These are phyloP conservation scores for Asteroscopus sphinx DNA, from an alignment of 2,888 invertebrate genomes.

Conservation along the genomic window DNA sequence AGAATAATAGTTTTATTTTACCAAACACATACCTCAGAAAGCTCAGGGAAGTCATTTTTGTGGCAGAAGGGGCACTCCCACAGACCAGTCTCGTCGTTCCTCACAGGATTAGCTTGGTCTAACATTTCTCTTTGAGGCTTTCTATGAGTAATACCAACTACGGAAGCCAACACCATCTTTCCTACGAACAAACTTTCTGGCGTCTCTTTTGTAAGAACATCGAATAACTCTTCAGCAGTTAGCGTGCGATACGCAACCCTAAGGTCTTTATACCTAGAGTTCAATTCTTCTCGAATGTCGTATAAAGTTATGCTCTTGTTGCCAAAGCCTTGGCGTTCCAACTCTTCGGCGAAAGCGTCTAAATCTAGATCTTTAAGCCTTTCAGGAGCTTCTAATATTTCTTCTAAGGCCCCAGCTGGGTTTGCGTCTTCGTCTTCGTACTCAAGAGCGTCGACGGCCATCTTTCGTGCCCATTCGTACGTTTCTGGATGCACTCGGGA, in stretches of 20 bases:
- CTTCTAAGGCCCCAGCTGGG: constrained; percentile 98
- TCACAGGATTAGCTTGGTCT: constrained; percentile 98
- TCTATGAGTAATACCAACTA: constrained; percentile 95
- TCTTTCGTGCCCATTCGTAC: constrained; percentile 99
- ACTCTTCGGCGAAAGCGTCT: constrained; percentile 99
- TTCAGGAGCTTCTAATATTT: constrained; percentile 98
- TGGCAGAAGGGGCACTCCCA: constrained; percentile 99
- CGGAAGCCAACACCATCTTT: constrained; percentile 95
- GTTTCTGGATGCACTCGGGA: constrained; percentile 99
- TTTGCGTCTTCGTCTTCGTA: constrained; percentile 99
- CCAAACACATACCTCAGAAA: constrained; percentile 92
- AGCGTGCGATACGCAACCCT: constrained; percentile 94
- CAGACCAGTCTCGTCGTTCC: constrained; percentile 97
- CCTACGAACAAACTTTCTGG: constrained; percentile 97
- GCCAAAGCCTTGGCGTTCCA: constrained; percentile 97
- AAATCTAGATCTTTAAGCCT: constrained; percentile 98
- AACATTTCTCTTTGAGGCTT: constrained; percentile 98
- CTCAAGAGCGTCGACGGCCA: constrained; percentile 99
- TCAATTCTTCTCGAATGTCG: constrained; percentile 98
- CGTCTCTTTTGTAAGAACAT: constrained; percentile 98
- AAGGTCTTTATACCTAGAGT: constrained; percentile 97
- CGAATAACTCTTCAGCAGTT: constrained; percentile 96
- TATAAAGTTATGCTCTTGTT: constrained; percentile 98
- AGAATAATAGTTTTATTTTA: too few species aligned
- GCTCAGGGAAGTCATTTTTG: constrained; percentile 98